Conservation (phyloP, 92 coral and sea anemone species). For the Phenganax subtilis region DNA sequence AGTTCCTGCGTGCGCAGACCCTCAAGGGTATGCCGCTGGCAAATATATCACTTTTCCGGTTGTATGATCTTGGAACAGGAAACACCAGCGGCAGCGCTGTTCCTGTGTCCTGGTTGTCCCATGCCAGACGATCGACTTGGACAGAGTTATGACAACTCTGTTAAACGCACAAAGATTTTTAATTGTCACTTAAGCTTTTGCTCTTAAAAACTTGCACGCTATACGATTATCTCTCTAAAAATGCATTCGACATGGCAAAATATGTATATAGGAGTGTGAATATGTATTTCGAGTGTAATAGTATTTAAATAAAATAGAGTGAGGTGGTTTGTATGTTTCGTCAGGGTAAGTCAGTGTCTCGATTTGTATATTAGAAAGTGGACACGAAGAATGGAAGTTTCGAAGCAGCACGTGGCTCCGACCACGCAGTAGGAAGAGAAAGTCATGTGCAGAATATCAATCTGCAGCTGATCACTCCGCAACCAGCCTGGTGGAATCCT, state of each 20-base stretch:
- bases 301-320: too few relatives aligned
- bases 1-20: conserved; percentile 75
- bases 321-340: too few relatives aligned
- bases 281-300: background rate
- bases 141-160: background rate
- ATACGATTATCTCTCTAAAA: background rate
- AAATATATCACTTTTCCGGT: conserved; percentile 78
- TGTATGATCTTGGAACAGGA: conserved; percentile 52
- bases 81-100: background rate
- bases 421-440: too few relatives aligned
- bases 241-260: background rate
- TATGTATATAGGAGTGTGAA: conserved; percentile 9
- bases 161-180: background rate
- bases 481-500: background rate
- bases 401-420: too few relatives aligned
- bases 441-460: too few relatives aligned
- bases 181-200: background rate
- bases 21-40: conserved; percentile 74
- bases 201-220: background rate
- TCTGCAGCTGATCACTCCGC: background rate
- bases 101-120: background rate
- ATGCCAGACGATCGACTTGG: background rate
- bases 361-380: too few relatives aligned
- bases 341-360: too few relatives aligned
- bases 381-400: too few relatives aligned